Evolutionary conservation across 2,797 vertebrate species (phyloP).

Genomic region (Cichlasoma orientale): DNA sequence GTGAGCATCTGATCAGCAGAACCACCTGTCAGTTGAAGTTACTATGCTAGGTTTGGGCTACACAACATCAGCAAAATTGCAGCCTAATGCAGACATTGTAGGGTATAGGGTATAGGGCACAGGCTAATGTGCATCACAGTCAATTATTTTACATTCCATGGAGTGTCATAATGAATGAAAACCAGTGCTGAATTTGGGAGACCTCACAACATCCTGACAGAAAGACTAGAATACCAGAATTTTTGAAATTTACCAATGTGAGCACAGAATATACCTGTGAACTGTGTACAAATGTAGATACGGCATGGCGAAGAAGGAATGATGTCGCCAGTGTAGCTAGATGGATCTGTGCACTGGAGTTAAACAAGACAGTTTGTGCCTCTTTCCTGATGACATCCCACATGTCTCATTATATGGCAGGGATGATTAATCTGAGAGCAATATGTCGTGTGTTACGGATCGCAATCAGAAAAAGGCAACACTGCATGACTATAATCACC

Average conservation of each 20-base stretch:
- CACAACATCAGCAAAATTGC: not conserved
- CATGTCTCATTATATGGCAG: not conserved
- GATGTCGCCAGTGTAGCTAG: not conserved
- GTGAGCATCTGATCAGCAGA: rapidly evolving
- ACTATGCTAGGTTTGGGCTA: not conserved
- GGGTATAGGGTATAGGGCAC: not conserved
- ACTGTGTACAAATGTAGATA: not conserved
- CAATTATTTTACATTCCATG: not conserved
- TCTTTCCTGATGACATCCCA: not conserved
- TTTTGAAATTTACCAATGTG: not conserved
- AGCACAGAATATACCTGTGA: not conserved
- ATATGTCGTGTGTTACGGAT: not conserved
- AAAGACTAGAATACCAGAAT: not conserved
- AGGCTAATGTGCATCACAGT: not conserved
- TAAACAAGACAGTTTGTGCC: not conserved
- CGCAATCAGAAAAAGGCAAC: not conserved
- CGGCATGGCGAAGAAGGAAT: not conserved
- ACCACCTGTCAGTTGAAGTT: not conserved
- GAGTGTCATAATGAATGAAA: not conserved
- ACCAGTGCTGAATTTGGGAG: not conserved
- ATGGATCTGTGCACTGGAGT: not conserved
- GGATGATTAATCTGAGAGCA: not conserved
- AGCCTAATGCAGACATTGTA: not conserved
- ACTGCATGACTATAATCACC: not conserved
- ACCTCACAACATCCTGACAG: not conserved